Percentiles rank a stretch among this genome's conserved stretches.
phyloP scores from a whole-genome alignment of 2,888 invertebrate genomes.

The Hemicrepidius hirtus region DNA sequence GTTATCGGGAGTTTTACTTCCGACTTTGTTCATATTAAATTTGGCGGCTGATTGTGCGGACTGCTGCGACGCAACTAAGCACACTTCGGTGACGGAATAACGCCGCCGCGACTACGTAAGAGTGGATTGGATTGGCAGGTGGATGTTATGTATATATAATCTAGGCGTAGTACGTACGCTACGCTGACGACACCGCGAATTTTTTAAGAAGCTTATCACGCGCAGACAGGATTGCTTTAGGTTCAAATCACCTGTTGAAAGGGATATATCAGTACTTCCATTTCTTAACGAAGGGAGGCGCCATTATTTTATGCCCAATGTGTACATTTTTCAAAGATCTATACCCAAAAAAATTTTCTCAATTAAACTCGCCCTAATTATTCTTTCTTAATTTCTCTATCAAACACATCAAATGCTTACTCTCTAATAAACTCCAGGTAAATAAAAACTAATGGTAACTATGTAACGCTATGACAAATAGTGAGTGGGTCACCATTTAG shows the following conservation, averaged over 20 bases:
- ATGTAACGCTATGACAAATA: no score
- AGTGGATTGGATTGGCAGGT: slow-evolving; percentile 54
- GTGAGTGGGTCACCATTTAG: no score
- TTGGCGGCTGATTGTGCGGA: slow-evolving; percentile 58
- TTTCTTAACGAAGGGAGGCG: neutral
- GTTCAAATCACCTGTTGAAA: slow-evolving; percentile 45
- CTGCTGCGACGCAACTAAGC: slow-evolving; percentile 59
- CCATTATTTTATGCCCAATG: neutral
- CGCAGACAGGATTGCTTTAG: slow-evolving; percentile 45
- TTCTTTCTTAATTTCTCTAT: no score
- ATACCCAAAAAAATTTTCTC: no score
- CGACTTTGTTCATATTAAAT: slow-evolving; percentile 47
- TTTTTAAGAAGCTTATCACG: slow-evolving; percentile 49
- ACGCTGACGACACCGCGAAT: slow-evolving; percentile 45
- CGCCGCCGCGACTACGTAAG: slow-evolving; percentile 48
- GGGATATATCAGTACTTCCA: slow-evolving; percentile 10
- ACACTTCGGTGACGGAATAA: slow-evolving; percentile 52
- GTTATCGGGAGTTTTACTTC: slow-evolving; percentile 39
- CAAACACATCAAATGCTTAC: no score
- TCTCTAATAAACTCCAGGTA: no score
- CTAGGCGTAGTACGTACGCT: slow-evolving; percentile 49
- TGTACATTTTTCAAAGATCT: no score
- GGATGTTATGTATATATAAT: slow-evolving; percentile 51
- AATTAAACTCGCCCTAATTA: no score
- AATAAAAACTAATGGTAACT: no score